A percentile compares a stretch with the other conserved stretches of the same genome.
Conservation (phyloP, 2,113 vertebrate genomes). For the Mastomys coucha region DNA sequence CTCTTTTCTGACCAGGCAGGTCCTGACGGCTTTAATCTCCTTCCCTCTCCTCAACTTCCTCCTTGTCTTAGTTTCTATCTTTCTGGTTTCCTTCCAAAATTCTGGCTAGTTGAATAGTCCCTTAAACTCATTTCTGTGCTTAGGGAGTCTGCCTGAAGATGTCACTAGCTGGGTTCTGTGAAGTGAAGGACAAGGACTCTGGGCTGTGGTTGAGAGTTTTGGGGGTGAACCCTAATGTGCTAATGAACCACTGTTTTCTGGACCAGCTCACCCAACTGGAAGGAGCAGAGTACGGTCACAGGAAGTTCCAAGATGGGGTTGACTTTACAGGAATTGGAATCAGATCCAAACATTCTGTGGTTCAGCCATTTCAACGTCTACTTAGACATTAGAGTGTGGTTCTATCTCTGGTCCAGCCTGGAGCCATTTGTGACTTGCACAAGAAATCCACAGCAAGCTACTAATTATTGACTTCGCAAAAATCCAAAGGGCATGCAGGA, state of each 20-base stretch:
- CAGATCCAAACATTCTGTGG: slow-evolving; percentile 50
- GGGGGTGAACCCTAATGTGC: background rate
- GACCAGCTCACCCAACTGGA: slow-evolving; percentile 31
- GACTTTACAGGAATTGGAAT: slow-evolving; percentile 52
- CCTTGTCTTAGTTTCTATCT: background rate
- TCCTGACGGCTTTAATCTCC: background rate
- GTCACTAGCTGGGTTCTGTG: background rate
- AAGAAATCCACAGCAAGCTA: slow-evolving; percentile 65
- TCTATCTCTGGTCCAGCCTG: slow-evolving; percentile 56
- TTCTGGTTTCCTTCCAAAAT: background rate
- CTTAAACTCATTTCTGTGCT: background rate
- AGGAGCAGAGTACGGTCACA: background rate
- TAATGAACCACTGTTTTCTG: slow-evolving; percentile 46
- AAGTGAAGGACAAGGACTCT: background rate
- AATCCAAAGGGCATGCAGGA: slow-evolving; percentile 75
- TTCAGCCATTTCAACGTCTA: slow-evolving; percentile 47
- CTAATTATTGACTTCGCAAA: slow-evolving; percentile 69
- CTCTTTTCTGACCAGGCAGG: background rate
- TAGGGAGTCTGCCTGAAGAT: background rate
- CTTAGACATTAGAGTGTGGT: slow-evolving; percentile 63
- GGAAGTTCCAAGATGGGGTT: slow-evolving; percentile 42
- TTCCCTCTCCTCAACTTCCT: background rate
- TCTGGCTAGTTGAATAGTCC: background rate
- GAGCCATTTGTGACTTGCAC: slow-evolving; percentile 76
- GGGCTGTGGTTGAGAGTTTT: background rate